phyloP scores from a whole-genome alignment of 2,113 vertebrate species.

The Istiophorus platypterus region DNA sequence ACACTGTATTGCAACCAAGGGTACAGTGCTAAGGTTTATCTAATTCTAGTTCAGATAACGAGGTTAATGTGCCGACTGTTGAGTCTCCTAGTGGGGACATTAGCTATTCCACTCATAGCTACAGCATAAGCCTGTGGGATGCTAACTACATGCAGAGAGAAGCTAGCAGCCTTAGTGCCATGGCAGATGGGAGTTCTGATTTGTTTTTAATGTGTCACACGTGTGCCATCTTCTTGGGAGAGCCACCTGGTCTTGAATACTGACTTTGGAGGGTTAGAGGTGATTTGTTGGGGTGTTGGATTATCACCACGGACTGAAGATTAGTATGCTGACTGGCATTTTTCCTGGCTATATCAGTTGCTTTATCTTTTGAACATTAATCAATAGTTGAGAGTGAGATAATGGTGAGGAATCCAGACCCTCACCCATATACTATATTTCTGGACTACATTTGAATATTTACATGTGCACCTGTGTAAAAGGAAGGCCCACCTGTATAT shows the following conservation, averaged over 20 bases:
- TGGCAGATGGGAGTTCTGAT: slow-evolving; percentile 77
- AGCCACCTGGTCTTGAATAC: slow-evolving; percentile 59
- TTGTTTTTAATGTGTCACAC: slow-evolving; percentile 75
- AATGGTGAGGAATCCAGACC: not conserved
- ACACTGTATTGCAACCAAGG: not conserved
- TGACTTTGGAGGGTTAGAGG: slow-evolving; percentile 55
- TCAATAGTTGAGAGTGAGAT: not conserved
- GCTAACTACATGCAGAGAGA: slow-evolving; percentile 61
- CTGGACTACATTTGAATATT: not conserved
- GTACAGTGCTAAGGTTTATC: not conserved
- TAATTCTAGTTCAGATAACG: slow-evolving; percentile 42
- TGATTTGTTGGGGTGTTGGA: slow-evolving; percentile 40
- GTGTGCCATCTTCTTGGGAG: slow-evolving; percentile 49
- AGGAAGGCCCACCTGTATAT: not conserved
- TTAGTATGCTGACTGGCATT: not conserved
- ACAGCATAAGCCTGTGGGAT: slow-evolving; percentile 43
- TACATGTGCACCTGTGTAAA: not conserved
- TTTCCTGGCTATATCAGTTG: slow-evolving; percentile 8
- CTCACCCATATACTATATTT: not conserved
- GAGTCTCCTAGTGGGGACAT: slow-evolving; percentile 41
- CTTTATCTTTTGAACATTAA: slow-evolving; percentile 10
- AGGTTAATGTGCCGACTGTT: slow-evolving; percentile 55
- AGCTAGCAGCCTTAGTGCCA: slow-evolving; percentile 29
- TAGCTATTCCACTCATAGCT: slow-evolving; percentile 65
- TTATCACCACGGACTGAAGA: slow-evolving; percentile 18